Evolutionary conservation across 1,140 invertebrate genomes (phyloP).

Genomic region (Diorhabda carinulata): DNA sequence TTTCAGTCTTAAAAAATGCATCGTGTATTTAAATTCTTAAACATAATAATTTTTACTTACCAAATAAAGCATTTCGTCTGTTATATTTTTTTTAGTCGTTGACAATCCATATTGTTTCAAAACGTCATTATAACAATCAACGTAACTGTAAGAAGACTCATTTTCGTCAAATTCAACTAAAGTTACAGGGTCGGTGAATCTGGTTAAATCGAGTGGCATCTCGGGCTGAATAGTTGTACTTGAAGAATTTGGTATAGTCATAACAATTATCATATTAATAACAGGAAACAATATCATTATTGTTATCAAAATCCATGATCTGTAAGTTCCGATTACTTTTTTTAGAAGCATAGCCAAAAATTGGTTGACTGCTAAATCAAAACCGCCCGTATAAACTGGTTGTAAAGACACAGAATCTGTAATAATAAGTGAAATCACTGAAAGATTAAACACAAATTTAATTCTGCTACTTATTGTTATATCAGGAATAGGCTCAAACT

Average conservation of each 20-base stretch:
- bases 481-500: too few relatives aligned
- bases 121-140: not conserved
- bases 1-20: too few relatives aligned
- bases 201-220: constrained; percentile 36
- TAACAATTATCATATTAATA: constrained; percentile 57
- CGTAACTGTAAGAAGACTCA: not conserved
- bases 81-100: constrained; percentile 17
- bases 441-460: too few relatives aligned
- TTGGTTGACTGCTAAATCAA: constrained; percentile 53
- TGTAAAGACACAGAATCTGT: constrained; percentile 9
- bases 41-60: constrained; percentile 23
- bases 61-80: constrained; percentile 23
- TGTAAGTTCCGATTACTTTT: constrained; percentile 53
- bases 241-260: constrained; percentile 51
- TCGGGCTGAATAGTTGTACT: constrained; percentile 45
- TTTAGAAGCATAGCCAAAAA: constrained; percentile 62
- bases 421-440: too few relatives aligned
- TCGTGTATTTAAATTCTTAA: not conserved
- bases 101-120: constrained; percentile 8
- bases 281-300: constrained; percentile 59
- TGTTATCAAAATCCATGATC: constrained; percentile 54
- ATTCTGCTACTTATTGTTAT: too few relatives aligned
- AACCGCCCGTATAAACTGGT: constrained; percentile 38
- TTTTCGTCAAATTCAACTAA: constrained; percentile 35
- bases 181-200: constrained; percentile 41